Evolutionary conservation across 2,888 invertebrate genomes (phyloP).

Genomic region (Keiferia lycopersicella): DNA sequence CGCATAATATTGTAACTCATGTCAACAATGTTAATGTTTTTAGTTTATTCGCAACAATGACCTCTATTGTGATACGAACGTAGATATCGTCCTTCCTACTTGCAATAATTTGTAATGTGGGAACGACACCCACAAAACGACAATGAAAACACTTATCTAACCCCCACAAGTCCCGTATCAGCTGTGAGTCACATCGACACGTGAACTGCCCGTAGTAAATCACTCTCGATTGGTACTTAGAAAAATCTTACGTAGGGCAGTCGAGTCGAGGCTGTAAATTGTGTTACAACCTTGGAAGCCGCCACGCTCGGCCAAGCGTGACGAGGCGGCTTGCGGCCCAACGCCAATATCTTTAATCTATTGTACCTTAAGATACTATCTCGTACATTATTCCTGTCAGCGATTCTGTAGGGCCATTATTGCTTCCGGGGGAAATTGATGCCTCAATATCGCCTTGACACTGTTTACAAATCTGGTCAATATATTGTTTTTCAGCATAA

Average conservation of each 20-base stretch:
- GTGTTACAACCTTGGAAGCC: constrained; percentile 73
- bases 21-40: background rate
- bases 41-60: background rate
- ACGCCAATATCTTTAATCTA: constrained; percentile 66
- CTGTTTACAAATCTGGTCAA: background rate
- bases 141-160: constrained; percentile 26
- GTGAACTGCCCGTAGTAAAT: constrained; percentile 38
- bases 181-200: constrained; percentile 33
- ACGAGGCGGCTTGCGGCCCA: constrained; percentile 57
- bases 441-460: constrained; percentile 15
- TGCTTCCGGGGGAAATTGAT: constrained; percentile 19
- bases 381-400: constrained; percentile 38
- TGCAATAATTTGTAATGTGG: constrained; percentile 11
- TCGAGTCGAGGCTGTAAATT: constrained; percentile 57
- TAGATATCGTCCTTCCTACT: constrained; percentile 18
- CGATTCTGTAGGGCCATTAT: constrained; percentile 24
- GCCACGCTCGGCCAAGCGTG: constrained; percentile 70
- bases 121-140: constrained; percentile 17
- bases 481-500: too few relatives aligned
- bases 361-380: constrained; percentile 47
- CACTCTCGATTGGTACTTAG: constrained; percentile 38
- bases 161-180: background rate
- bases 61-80: background rate
- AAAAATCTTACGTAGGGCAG: constrained; percentile 56
- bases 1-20: background rate